Evolutionary conservation across 1,140 invertebrate genomes (phyloP), one percentile per base, ranked within the genome.

Genomic region (Uloborus diversus): DNA sequence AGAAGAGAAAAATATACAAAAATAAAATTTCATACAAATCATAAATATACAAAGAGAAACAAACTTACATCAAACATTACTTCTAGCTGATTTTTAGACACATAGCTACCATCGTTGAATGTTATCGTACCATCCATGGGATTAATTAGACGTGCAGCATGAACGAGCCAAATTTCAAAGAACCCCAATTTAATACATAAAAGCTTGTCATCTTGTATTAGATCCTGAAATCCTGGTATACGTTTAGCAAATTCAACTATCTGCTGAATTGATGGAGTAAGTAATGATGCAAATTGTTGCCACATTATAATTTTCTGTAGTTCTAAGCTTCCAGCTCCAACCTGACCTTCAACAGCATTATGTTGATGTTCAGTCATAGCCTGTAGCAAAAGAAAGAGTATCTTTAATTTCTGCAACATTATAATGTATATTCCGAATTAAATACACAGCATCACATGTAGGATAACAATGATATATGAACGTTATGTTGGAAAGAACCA

Each of bases 181-280:
- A 98, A 98, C 42, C 95, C 95, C 83, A 95, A 90, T 89, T 98
- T 96, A 83, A 96, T 96, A 53, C 96, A 89, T 82, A 96, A 95
- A 64, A 97, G 89, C 87, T 97, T 95, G 87, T 96, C 95, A 84
- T 96, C 94, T 87, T 96, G 95, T 28, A 91, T 91, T 59, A 96
- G 89, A 64, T 92, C 91, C 84, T 91, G 90, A 88, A 97, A 97
- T 80, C 94, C 93, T 49, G 95, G 95, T 80, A 96, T 92, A 83
- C 93, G 89, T 87, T 97, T 97, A 25, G 94, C 94, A 86, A 96
- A 96, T 85, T 96, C 95, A 9, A 97, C 95, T 81, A 96, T 93
- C 86, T 93, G 91, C 83, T 96, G 94, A 11, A 96, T 94, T 33
- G 92, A 92, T 1, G 94, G 94, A 4, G 94, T 85, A 28, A 86